Evolutionary conservation across 1,140 invertebrate species (phyloP).

Genomic region (Atopsyche davidsoni): DNA sequence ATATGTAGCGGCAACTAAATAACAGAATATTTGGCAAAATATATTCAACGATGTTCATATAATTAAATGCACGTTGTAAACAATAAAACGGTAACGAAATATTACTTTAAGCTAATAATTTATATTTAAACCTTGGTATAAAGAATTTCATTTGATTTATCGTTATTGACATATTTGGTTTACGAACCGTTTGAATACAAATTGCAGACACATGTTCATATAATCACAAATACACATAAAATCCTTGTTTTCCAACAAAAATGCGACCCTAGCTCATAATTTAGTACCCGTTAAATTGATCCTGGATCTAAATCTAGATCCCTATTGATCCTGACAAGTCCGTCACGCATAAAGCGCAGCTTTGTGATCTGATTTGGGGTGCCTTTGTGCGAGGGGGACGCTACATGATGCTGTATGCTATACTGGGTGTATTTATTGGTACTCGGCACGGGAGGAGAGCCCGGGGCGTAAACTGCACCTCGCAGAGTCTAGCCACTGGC

Average conservation of each 20-base stretch:
- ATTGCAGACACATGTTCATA: background rate
- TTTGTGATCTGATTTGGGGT: slow-evolving; percentile 20
- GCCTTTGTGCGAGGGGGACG: no score
- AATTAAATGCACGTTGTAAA: background rate
- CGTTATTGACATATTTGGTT: background rate
- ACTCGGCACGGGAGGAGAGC: no score
- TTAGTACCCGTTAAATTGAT: slow-evolving; percentile 27
- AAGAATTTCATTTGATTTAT: no score
- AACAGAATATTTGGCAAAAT: no score
- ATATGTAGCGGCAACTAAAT: no score
- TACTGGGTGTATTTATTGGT: no score
- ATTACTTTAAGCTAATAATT: no score
- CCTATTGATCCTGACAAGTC: slow-evolving; percentile 24
- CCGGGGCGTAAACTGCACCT: no score
- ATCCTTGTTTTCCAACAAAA: background rate
- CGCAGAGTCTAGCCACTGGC: no score
- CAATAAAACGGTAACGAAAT: background rate
- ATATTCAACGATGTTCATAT: background rate
- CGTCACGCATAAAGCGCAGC: slow-evolving; percentile 25
- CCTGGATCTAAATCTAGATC: slow-evolving; percentile 23
- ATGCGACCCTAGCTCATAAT: background rate
- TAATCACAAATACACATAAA: background rate
- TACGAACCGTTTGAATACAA: background rate
- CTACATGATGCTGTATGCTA: no score
- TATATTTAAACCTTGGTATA: no score